Base-by-base conservation (phyloP, 2,113 vertebrate species). In the Melanerpes formicivorus region DNA sequence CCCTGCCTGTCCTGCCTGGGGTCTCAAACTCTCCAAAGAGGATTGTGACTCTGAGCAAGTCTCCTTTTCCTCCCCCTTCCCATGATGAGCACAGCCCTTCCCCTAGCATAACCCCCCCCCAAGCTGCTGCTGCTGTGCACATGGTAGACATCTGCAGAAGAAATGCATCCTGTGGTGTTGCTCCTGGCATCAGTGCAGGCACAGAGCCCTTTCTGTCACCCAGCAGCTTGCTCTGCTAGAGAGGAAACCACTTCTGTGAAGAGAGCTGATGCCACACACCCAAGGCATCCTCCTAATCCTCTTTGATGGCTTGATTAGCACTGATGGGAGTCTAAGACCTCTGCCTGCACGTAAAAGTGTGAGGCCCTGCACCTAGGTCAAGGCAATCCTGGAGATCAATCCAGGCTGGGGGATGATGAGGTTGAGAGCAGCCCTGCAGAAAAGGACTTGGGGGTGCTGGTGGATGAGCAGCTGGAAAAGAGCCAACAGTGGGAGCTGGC, bases 91-190 rank as follows among this genome's bases (percentile, higher is more conserved):
- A 42, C 10, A 62, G 63, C 48, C 62, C 82, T 70, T 77, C 69
- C 88, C 54, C 27, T 46, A 3, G 25, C 25, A 63, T 32, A 54
- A 42, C 10, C 18, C 11, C 14, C 12, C 13, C 13, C 13, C 29
- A 56, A 66, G 58, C 87, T 40, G 65, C 52, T 80, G 66, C 90
- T n/a, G 83, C 88, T 60, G 32, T 90, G 83, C 91, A 92, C 89
- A 40, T 82, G 75, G 81, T 15, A 82, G 72, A 63, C 81, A 89
- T 69, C 91, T 90, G 84, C 72, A 78, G 32, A 54, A 76, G 84
- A 85, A 73, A 70, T 55, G 76, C 85, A 32, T 71, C 69, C 10
- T 71, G 60, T 83, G 70, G 46, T 37, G 37, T 3, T 9, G 27
- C 87, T 82, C 18, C 55, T 27, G 44, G 26, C 56, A 37, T 64